phyloP scores from a whole-genome alignment of 2,888 invertebrate genomes.

The Maniola hyperantus region DNA sequence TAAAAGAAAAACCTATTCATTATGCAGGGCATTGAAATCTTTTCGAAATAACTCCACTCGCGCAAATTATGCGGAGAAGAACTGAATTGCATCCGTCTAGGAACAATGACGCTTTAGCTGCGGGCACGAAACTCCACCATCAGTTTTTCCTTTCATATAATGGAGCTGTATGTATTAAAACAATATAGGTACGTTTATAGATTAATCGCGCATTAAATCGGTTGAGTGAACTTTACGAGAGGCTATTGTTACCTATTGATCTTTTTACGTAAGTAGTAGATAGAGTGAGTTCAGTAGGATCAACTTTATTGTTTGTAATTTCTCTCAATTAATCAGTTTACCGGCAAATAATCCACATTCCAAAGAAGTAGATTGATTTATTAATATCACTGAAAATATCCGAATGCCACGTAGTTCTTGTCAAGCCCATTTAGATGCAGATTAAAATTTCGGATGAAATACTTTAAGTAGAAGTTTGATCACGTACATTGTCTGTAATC shows the following conservation, averaged over 20 bases:
- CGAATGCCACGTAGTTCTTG: background rate
- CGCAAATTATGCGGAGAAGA: constrained; percentile 77
- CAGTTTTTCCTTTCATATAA: constrained; percentile 60
- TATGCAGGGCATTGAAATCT: constrained; percentile 61
- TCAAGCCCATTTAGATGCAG: too few relatives aligned
- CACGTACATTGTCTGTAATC: background rate
- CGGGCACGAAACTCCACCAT: constrained; percentile 63
- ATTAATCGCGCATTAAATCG: constrained; percentile 24
- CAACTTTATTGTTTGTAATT: background rate
- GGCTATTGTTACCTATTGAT: background rate
- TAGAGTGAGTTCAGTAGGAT: constrained; percentile 1
- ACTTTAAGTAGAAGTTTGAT: background rate
- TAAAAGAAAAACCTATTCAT: constrained; percentile 48
- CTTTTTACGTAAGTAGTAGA: background rate
- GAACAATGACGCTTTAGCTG: constrained; percentile 77
- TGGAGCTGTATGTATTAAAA: constrained; percentile 26
- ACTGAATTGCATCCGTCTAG: constrained; percentile 79
- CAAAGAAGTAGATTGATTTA: background rate
- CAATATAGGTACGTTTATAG: constrained; percentile 28
- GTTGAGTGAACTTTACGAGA: constrained; percentile 3
- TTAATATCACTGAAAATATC: background rate
- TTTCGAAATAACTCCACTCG: constrained; percentile 76
- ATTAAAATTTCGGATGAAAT: background rate
- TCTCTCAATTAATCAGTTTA: background rate
- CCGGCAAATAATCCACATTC: background rate